Evolutionary conservation across 2,888 invertebrate species (phyloP).

Genomic region (Pseudococcus jackbeardsleyi): DNA sequence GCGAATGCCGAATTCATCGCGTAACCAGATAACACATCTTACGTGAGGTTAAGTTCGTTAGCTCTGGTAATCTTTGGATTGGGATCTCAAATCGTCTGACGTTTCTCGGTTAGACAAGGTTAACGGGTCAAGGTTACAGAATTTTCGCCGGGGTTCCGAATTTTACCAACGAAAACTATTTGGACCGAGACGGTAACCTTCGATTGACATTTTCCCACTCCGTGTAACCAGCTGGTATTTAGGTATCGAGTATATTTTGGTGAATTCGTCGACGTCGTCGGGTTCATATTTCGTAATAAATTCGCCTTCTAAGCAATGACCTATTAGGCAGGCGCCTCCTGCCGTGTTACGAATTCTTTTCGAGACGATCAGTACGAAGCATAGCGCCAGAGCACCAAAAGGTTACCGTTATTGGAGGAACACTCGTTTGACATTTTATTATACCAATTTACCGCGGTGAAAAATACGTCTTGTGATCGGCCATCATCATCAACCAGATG

Average conservation of each 20-base stretch:
- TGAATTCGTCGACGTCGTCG: background rate
- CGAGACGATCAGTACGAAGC: background rate
- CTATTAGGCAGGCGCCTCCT: slow-evolving; percentile 33
- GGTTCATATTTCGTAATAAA: background rate
- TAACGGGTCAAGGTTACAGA: slow-evolving; percentile 27
- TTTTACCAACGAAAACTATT: background rate
- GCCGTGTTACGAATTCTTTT: background rate
- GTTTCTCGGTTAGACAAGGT: background rate
- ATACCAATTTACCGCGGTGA: background rate
- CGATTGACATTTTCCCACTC: slow-evolving; percentile 7
- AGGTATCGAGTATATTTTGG: background rate
- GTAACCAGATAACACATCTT: background rate
- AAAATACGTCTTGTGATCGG: background rate
- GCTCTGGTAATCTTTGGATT: background rate
- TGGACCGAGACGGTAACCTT: slow-evolving; percentile 20
- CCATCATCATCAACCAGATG: background rate
- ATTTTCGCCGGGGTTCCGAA: slow-evolving; percentile 18
- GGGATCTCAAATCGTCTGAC: background rate
- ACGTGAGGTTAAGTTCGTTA: background rate
- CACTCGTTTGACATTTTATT: slow-evolving; percentile 4
- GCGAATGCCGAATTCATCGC: too few species aligned
- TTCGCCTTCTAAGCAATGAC: background rate
- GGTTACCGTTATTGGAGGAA: slow-evolving; percentile 14
- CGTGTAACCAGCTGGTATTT: slow-evolving; percentile 1
- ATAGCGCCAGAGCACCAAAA: background rate